Evolutionary conservation across 2,797 vertebrate species (phyloP).

Genomic region (Ataeniobius toweri): DNA sequence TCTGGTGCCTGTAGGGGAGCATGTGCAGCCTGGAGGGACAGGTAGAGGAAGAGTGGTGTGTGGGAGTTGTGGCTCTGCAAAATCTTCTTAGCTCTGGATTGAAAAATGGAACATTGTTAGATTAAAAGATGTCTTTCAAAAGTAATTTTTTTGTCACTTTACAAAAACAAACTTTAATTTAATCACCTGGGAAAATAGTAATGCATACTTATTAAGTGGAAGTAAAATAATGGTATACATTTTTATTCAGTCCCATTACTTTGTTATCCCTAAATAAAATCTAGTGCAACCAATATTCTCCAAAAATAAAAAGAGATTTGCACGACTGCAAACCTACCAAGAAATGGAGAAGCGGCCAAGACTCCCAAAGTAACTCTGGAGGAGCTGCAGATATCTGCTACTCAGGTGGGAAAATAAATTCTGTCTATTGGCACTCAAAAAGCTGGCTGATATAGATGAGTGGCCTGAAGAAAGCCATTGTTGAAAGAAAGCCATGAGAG

Average conservation of each 20-base stretch:
- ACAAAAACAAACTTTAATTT: background rate
- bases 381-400: background rate
- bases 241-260: background rate
- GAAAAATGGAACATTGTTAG: slow-evolving; percentile 16
- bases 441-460: background rate
- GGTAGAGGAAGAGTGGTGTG: slow-evolving; percentile 89
- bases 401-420: background rate
- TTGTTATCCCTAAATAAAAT: background rate
- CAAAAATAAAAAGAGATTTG: background rate
- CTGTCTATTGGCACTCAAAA: background rate
- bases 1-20: slow-evolving; percentile 88
- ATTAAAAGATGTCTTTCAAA: background rate
- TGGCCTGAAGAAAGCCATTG: background rate
- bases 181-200: background rate
- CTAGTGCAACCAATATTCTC: background rate
- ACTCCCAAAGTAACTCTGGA: background rate
- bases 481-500: background rate
- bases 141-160: background rate
- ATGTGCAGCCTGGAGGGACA: slow-evolving; percentile 93
- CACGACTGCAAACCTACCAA: background rate
- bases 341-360: background rate
- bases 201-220: background rate
- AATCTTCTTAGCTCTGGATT: slow-evolving; percentile 85
- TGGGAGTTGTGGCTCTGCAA: slow-evolving; percentile 83
- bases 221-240: background rate